Evolutionary conservation across 2,797 vertebrate species (phyloP).

Genomic region (Rhabdomys pumilio): DNA sequence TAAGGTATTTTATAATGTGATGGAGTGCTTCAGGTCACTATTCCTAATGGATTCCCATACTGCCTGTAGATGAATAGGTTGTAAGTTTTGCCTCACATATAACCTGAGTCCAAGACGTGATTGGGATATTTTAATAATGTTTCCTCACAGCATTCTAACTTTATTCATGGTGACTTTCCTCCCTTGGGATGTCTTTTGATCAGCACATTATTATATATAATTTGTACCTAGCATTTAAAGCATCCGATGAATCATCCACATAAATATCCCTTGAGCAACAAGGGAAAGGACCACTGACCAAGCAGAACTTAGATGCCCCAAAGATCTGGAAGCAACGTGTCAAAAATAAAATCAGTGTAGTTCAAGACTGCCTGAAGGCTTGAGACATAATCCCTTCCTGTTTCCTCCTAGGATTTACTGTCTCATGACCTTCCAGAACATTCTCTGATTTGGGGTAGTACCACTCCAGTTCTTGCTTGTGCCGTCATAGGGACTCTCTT

Average conservation of each 20-base stretch:
- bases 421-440: not conserved
- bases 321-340: not conserved
- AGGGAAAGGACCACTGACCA: not conserved
- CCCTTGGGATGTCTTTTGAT: not conserved
- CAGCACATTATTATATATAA: not conserved
- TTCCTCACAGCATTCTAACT: constrained; percentile 9
- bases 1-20: constrained; percentile 48
- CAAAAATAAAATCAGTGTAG: not conserved
- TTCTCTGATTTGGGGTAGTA: not conserved
- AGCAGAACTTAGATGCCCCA: no score
- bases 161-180: constrained; percentile 17
- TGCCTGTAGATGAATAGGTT: not conserved
- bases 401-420: not conserved
- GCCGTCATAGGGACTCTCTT: not conserved
- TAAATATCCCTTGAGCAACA: not conserved
- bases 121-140: not conserved
- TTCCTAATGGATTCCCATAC: not conserved
- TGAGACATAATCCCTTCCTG: not conserved
- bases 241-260: not conserved
- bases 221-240: not conserved
- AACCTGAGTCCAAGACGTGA: not conserved
- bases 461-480: not conserved
- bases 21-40: not conserved
- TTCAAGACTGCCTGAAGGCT: not conserved
- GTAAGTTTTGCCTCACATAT: not conserved